Evolutionary conservation across 2,113 vertebrate species (phyloP).

Genomic region (Pterocles gutturalis): DNA sequence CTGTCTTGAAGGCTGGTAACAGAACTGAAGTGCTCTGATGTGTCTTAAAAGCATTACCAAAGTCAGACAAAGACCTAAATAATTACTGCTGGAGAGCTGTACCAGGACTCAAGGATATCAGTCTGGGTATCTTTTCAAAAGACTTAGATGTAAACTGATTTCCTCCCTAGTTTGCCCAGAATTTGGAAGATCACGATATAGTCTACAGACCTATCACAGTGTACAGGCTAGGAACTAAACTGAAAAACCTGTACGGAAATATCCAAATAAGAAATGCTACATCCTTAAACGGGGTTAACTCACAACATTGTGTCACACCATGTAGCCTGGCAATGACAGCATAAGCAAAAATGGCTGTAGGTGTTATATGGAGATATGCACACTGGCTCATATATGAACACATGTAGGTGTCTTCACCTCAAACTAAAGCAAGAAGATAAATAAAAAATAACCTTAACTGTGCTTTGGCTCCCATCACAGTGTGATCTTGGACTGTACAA

Average conservation of each 20-base stretch:
- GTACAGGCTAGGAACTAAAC: background rate
- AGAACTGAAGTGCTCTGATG: background rate
- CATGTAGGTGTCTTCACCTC: background rate
- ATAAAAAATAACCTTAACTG: background rate
- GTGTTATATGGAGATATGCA: background rate
- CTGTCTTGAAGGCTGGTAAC: background rate
- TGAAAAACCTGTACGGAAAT: background rate
- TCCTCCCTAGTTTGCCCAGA: background rate
- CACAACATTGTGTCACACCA: background rate
- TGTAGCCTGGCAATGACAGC: background rate
- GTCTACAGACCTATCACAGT: background rate
- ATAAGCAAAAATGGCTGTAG: background rate
- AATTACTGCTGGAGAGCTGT: background rate
- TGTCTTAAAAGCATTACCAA: background rate
- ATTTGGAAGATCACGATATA: background rate
- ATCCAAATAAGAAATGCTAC: background rate
- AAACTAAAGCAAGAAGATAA: background rate
- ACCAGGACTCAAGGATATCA: background rate
- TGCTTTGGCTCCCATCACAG: background rate
- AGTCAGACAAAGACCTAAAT: background rate
- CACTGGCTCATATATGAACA: background rate
- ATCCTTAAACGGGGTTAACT: background rate
- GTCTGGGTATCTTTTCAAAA: background rate
- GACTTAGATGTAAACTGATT: background rate
- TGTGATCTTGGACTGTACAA: background rate